phyloP scores from a whole-genome alignment of 2,113 vertebrate species.

The Panurus biarmicus region DNA sequence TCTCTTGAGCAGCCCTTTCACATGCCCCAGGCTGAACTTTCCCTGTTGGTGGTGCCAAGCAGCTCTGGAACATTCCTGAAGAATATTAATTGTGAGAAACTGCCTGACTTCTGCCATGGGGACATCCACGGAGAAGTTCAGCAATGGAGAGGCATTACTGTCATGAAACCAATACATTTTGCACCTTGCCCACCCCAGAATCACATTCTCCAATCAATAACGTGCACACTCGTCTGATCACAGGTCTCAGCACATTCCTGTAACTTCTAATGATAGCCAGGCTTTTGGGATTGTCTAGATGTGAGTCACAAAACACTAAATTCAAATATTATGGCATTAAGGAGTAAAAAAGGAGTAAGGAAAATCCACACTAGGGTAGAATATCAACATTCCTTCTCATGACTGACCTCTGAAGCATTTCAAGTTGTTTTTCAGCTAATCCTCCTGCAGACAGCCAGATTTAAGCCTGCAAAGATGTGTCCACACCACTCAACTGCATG shows the following conservation, averaged over 20 bases:
- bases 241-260: not conserved
- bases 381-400: not conserved
- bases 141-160: not conserved
- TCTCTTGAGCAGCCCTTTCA: not conserved
- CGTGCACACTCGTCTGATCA: not conserved
- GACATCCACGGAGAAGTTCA: not conserved
- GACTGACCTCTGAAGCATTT: not conserved
- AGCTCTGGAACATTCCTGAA: not conserved
- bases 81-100: not conserved
- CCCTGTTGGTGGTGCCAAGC: not conserved
- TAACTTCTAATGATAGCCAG: not conserved
- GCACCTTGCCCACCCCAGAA: not conserved
- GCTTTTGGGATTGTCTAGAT: not conserved
- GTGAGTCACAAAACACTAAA: not conserved
- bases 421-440: not conserved
- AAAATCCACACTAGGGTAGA: not conserved
- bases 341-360: not conserved
- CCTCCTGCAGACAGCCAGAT: not conserved
- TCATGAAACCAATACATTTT: not conserved
- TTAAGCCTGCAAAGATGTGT: not conserved
- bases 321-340: not conserved
- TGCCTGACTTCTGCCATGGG: not conserved
- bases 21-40: constrained; percentile 15
- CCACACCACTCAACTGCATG: not conserved
- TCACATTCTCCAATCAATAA: not conserved